Evolutionary conservation across 2,888 invertebrate species (phyloP).

Genomic region (Euzetes globulus): DNA sequence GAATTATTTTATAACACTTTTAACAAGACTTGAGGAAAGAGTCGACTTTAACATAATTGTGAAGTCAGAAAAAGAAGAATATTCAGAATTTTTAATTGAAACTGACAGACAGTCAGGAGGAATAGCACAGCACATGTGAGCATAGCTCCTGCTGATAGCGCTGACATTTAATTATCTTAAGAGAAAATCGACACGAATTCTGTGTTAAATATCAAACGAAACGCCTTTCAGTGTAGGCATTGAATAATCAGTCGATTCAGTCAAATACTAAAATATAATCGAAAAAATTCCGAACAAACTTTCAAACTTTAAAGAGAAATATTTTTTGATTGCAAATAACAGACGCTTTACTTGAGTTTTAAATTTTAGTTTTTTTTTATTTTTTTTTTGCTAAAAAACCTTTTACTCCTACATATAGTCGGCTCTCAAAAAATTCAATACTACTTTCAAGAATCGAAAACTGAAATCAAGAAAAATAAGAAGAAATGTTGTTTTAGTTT

Average conservation of each 20-base stretch:
- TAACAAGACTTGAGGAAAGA: not conserved
- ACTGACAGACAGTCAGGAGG: not conserved
- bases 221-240: slow-evolving; percentile 11
- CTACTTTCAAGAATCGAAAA: not conserved
- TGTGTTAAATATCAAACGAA: not conserved
- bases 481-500: slow-evolving; percentile 3
- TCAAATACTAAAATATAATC: not conserved
- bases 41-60: not conserved
- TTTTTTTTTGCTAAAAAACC: too few relatives aligned
- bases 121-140: not conserved
- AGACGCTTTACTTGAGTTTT: too few relatives aligned
- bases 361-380: too few relatives aligned
- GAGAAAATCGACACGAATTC: slow-evolving; percentile 19
- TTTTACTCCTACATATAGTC: too few relatives aligned
- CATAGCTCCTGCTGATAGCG: slow-evolving; percentile 20
- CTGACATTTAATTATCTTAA: slow-evolving; percentile 23
- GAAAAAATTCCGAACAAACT: not conserved
- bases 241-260: not conserved
- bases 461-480: not conserved
- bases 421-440: too few relatives aligned
- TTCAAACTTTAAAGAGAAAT: not conserved
- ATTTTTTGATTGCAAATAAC: not conserved
- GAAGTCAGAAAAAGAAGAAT: too few relatives aligned
- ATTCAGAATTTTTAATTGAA: slow-evolving; percentile 14
- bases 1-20: not conserved